Base-by-base conservation (phyloP, 2,888 invertebrate species). In the Dynastes maya region DNA sequence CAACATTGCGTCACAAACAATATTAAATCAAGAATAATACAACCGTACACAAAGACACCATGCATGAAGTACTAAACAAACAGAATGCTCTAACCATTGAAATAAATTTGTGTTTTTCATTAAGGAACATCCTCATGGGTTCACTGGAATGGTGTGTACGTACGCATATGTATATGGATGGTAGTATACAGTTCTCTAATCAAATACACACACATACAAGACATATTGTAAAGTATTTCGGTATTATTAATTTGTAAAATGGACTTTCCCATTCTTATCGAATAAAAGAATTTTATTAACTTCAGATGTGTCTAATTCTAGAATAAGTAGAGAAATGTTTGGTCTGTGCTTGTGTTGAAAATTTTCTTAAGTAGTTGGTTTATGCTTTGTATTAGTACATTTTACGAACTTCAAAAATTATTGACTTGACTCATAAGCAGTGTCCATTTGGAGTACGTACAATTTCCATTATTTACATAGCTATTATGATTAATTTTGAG, bases 101-200 rank as follows among this genome's bases (percentile, higher is more conserved):
- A 22, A 55, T 71, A 71, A 71, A 71, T 71, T 71, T 71, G 71
- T 71, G 37, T 71, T 53, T 71, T 71, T 71, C 71, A 71, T 71
- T 71, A 71, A 53, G 37, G 16, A 29, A 8, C 2, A 16, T 71
- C 9, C 55, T 37, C 32, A 53, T 37, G 55, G n/a, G 53, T 55
- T 55, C 16, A 32, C 71, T 65, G 16, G 32, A 71, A 71, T 71
- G 22, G 16, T 37, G 53, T 53, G 32, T 71, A 32, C 55, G 16
- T 65, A 65, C 65, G 37, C 37, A 29, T 55, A 53, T 40, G 32
- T 16, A 29, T 55, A 32, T 40, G 16, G 16, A 40, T n/a, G 45
- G 45, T 45, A 65, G 32, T 65, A 16, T 65, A 40, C 40, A 13
- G 65, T 45, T 16, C 65, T 37, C 45, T 65, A 65, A 65, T 65